These are phyloP conservation scores for Eupsilia transversa DNA, from an alignment of 2,888 invertebrate species.

Conservation along the genomic window DNA sequence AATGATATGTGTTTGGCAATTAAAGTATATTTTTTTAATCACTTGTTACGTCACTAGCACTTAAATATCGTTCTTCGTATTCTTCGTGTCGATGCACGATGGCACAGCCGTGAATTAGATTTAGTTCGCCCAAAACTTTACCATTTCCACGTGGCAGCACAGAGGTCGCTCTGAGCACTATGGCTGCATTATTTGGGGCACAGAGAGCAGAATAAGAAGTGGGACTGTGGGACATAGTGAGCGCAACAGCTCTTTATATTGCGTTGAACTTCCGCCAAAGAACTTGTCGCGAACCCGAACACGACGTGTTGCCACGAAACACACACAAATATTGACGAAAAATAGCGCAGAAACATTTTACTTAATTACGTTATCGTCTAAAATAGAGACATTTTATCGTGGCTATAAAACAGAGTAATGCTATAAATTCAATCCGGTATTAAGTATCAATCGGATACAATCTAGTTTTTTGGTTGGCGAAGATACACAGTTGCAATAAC, in stretches of 20 bases:
- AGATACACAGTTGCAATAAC: slow-evolving; percentile 41
- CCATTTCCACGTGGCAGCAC: no score
- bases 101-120: not conserved
- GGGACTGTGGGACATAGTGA: no score
- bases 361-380: slow-evolving; percentile 40
- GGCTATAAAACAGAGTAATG: slow-evolving; percentile 51
- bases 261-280: not conserved
- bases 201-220: no score
- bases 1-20: not conserved
- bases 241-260: not conserved
- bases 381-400: slow-evolving; percentile 49
- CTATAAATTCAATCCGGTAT: slow-evolving; percentile 52
- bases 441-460: slow-evolving; percentile 28
- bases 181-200: no score
- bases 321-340: not conserved
- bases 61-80: not conserved
- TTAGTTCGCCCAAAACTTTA: no score
- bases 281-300: no score
- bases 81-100: not conserved
- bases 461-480: slow-evolving; percentile 45
- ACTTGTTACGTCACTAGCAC: not conserved
- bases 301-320: no score
- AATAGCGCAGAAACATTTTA: slow-evolving; percentile 9
- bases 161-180: no score
- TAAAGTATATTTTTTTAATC: not conserved